phyloP scores from a whole-genome alignment of 2,113 vertebrate genomes.

The Pandion haliaetus region DNA sequence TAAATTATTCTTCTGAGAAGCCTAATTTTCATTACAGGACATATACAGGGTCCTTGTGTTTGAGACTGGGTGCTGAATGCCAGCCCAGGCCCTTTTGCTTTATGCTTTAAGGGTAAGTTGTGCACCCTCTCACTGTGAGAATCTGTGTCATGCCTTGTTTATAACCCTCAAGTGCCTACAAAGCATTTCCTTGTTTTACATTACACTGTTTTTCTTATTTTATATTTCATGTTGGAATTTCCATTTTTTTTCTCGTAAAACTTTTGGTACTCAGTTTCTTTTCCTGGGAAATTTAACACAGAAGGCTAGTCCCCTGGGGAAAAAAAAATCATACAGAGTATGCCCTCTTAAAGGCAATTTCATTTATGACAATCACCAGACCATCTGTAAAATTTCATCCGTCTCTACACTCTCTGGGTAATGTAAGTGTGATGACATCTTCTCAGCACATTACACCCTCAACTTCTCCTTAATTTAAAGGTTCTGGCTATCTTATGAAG shows the following conservation, averaged over 20 bases:
- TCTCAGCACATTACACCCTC: not conserved
- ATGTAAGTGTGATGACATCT: not conserved
- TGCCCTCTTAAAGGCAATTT: not conserved
- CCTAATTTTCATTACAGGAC: not conserved
- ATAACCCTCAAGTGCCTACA: not conserved
- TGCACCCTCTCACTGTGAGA: not conserved
- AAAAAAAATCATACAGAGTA: not conserved
- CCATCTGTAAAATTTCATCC: not conserved
- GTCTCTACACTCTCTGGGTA: not conserved
- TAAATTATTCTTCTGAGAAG: not conserved
- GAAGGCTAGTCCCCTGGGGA: fast-evolving
- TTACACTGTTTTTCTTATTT: not conserved
- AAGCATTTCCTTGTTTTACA: not conserved
- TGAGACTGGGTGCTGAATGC: not conserved
- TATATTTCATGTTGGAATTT: not conserved
- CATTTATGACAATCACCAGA: not conserved
- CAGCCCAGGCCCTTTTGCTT: not conserved
- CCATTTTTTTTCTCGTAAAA: not conserved
- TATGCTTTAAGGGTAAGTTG: not conserved
- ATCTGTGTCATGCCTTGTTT: not conserved
- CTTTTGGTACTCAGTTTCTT: not conserved
- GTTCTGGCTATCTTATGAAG: not conserved
- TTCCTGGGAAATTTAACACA: not conserved
- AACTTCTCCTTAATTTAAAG: not conserved
- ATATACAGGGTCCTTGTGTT: not conserved